Percentiles rank a stretch among this genome's conserved stretches.
Evolutionary conservation across 1,140 invertebrate species (phyloP).

Genomic region (Tetramorium parvispinum): DNA sequence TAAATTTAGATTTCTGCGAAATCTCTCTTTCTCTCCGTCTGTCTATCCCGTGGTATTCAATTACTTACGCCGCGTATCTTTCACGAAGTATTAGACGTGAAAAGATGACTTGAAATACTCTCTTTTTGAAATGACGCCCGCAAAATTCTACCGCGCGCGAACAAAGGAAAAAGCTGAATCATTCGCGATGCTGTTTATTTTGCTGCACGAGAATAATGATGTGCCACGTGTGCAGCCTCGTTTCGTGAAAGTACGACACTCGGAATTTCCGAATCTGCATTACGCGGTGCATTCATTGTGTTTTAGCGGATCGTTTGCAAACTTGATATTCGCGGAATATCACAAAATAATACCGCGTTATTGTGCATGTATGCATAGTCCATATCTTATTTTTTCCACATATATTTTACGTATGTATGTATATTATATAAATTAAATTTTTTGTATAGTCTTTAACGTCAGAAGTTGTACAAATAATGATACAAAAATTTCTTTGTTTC

Average conservation of each 20-base stretch:
- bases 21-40: not conserved
- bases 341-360: not conserved
- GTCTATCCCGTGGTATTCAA: not conserved
- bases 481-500: not conserved
- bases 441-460: not conserved
- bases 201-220: constrained; percentile 68
- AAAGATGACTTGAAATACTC: constrained; percentile 6
- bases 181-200: constrained; percentile 58
- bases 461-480: not conserved
- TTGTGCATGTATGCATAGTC: not conserved
- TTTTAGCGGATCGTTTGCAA: not conserved
- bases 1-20: constrained; percentile 46
- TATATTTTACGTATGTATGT: not conserved
- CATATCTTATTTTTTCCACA: not conserved
- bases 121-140: constrained; percentile 48
- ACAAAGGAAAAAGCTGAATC: constrained; percentile 74
- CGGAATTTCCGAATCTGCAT: constrained; percentile 35
- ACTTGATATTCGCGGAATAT: not conserved
- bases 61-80: constrained; percentile 2
- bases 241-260: constrained; percentile 31
- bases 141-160: constrained; percentile 30
- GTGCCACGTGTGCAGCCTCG: constrained; percentile 59
- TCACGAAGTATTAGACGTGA: not conserved
- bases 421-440: not conserved
- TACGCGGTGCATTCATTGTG: constrained; percentile 6